Conservation (phyloP, 2,797 vertebrate species). For the Halcyon badia region DNA sequence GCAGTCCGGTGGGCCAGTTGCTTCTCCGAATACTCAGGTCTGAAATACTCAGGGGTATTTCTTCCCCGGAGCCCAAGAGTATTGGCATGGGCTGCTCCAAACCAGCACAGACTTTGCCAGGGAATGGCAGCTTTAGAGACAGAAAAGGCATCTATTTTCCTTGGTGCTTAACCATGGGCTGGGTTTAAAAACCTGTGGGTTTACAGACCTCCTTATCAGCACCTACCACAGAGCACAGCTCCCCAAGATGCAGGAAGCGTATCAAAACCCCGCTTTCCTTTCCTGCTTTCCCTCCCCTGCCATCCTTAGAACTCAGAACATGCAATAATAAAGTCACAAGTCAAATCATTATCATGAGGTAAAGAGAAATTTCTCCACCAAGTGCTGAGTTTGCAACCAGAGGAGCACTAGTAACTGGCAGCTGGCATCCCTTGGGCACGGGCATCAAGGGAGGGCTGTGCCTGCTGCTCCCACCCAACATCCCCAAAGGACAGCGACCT, state of each 20-base stretch:
- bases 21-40: not conserved
- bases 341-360: not conserved
- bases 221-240: not conserved
- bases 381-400: not conserved
- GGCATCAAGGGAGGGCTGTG: not conserved
- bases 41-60: not conserved
- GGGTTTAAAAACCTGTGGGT: not conserved
- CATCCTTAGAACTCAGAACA: not conserved
- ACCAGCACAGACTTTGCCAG: not conserved
- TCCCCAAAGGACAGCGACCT: accelerated
- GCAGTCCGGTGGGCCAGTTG: not conserved
- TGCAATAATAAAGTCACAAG: not conserved
- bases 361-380: not conserved
- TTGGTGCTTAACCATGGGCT: not conserved
- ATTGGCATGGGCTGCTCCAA: not conserved
- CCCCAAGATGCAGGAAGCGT: not conserved
- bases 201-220: slow-evolving; percentile 45
- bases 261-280: not conserved
- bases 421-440: not conserved
- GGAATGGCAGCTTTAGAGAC: not conserved
- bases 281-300: not conserved
- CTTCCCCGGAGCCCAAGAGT: not conserved
- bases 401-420: not conserved
- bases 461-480: not conserved
- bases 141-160: not conserved